Evolutionary conservation across 2,797 vertebrate genomes (phyloP).

Genomic region (Schizopygopsis malacanthus): DNA sequence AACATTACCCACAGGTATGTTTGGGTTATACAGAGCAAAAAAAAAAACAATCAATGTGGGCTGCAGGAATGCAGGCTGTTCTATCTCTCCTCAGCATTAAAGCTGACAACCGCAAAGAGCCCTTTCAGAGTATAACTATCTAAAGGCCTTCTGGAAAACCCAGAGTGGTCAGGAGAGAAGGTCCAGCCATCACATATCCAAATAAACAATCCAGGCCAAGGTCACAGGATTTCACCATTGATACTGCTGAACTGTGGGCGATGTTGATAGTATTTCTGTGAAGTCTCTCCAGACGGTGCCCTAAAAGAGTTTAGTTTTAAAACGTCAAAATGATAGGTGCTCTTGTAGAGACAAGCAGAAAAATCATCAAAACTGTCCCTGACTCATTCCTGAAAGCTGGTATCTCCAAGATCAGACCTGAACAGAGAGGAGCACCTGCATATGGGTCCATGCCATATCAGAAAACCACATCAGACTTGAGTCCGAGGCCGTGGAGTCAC

Average conservation of each 20-base stretch:
- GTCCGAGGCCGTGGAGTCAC: conserved; percentile 46
- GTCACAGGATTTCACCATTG: conserved; percentile 37
- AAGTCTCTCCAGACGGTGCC: neutral
- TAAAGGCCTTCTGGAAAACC: conserved; percentile 44
- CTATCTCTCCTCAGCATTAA: conserved; percentile 71
- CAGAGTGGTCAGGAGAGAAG: conserved; percentile 30
- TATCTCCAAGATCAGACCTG: conserved; percentile 54
- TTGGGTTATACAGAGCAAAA: conserved; percentile 78
- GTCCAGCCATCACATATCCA: conserved; percentile 38
- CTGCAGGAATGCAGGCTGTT: conserved; percentile 73
- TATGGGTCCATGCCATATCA: conserved; percentile 61
- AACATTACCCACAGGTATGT: conserved; percentile 72
- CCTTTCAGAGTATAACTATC: conserved; percentile 36
- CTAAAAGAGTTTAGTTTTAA: conserved; percentile 9
- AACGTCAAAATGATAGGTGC: conserved; percentile 7
- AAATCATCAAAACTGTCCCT: conserved; percentile 15
- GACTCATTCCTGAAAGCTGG: conserved; percentile 53
- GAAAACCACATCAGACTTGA: conserved; percentile 54
- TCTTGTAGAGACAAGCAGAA: conserved; percentile 8
- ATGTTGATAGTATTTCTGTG: conserved; percentile 19
- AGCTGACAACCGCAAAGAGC: conserved; percentile 47
- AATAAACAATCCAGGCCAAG: conserved; percentile 42
- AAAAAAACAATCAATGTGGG: conserved; percentile 74
- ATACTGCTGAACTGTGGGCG: conserved; percentile 11
- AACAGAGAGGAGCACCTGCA: conserved; percentile 62